phyloP scores from a whole-genome alignment of 2,888 invertebrate genomes.

The Ennomos erosarius region DNA sequence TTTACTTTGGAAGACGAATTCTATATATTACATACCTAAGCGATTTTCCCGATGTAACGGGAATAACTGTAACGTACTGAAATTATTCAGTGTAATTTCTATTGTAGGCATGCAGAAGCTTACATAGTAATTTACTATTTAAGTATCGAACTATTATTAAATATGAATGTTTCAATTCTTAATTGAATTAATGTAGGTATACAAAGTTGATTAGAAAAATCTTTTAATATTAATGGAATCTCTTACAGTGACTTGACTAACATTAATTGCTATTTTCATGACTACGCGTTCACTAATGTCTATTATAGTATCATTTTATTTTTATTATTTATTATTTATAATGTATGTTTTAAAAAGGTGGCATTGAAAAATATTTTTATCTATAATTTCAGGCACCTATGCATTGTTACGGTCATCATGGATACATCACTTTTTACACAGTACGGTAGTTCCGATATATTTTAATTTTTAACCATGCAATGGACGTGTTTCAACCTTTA shows the following conservation, averaged over 20 bases:
- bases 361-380: constrained; percentile 74
- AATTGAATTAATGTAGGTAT: constrained; percentile 48
- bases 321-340: constrained; percentile 32
- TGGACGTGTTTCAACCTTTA: constrained; percentile 72
- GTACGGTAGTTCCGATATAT: constrained; percentile 58
- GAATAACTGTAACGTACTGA: constrained; percentile 2
- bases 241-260: constrained; percentile 44
- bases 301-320: constrained; percentile 53
- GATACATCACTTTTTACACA: constrained; percentile 58
- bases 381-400: constrained; percentile 77
- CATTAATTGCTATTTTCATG: constrained; percentile 43
- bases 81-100: constrained; percentile 11
- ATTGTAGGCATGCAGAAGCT: constrained; percentile 12
- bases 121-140: constrained; percentile 5
- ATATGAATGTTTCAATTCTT: constrained; percentile 37
- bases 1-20: constrained; percentile 51
- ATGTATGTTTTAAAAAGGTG: constrained; percentile 51
- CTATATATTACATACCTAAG: constrained; percentile 28
- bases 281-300: constrained; percentile 44
- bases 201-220: constrained; percentile 35
- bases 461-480: constrained; percentile 58
- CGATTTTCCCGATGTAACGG: constrained; percentile 5
- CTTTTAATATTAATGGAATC: constrained; percentile 39
- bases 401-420: constrained; percentile 65
- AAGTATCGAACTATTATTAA: constrained; percentile 6